A percentile compares a stretch with the other conserved stretches of the same genome.
phyloP scores from a whole-genome alignment of 2,797 vertebrate species.

The Triplophysa yarkandensis region DNA sequence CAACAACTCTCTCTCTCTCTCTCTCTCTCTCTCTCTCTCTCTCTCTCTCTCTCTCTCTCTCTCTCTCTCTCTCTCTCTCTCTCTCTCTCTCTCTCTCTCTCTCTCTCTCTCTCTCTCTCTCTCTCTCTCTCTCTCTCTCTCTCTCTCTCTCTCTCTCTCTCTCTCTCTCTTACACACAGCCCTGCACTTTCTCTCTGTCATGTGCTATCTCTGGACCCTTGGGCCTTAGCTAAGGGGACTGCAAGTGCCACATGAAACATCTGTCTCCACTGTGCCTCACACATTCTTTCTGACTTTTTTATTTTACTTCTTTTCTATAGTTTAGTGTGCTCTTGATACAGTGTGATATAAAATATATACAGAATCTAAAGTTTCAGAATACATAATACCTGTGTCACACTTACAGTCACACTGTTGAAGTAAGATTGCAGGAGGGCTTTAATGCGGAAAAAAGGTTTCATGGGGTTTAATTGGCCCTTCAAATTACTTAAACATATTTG shows the following conservation, averaged over 20 bases:
- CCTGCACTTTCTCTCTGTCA: conserved; percentile 29
- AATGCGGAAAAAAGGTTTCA: too few species aligned
- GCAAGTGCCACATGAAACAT: conserved; percentile 44
- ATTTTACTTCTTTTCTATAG: neutral
- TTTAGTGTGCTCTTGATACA: neutral
- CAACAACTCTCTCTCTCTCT: conserved; percentile 37
- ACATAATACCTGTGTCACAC: too few species aligned
- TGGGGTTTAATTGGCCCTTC: too few species aligned
- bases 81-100: neutral
- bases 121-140: conserved; percentile 39
- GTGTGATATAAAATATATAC: too few species aligned
- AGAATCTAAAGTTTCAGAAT: too few species aligned
- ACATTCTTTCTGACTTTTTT: neutral
- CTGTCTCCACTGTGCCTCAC: conserved; percentile 35
- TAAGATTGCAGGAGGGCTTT: too few species aligned
- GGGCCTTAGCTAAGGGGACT: conserved; percentile 39
- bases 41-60: conserved; percentile 9
- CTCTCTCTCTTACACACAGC: conserved; percentile 25
- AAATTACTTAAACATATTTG: neutral
- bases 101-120: conserved; percentile 1
- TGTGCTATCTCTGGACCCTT: conserved; percentile 35
- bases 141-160: neutral
- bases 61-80: conserved; percentile 37
- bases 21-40: conserved; percentile 17
- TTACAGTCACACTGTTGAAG: too few species aligned